Percentiles rank a stretch among this genome's conserved stretches.
These are phyloP conservation scores for Brachionus rotundiformis DNA, from an alignment of 1,140 invertebrate genomes.

Conservation along the genomic window DNA sequence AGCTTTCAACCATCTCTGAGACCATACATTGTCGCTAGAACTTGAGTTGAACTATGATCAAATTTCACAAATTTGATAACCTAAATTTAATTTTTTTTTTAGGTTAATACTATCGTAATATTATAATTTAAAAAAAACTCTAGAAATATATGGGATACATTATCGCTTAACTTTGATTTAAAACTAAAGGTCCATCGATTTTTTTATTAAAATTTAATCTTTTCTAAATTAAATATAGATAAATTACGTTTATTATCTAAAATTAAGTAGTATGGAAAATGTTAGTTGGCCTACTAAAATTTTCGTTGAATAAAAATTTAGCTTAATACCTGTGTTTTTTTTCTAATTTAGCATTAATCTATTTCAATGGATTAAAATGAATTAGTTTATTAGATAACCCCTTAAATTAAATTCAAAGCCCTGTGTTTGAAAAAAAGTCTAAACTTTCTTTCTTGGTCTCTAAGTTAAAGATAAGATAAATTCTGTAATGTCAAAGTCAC, in stretches of 20 bases:
- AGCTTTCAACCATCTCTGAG: neutral
- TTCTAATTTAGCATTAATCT: slow-evolving; percentile 39
- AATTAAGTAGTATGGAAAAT: slow-evolving; percentile 40
- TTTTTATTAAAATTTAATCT: slow-evolving; percentile 40
- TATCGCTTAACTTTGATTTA: slow-evolving; percentile 32
- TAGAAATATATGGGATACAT: slow-evolving; percentile 1
- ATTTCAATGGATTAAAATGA: slow-evolving; percentile 45
- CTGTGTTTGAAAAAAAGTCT: neutral
- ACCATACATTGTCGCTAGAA: neutral
- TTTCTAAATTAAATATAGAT: neutral
- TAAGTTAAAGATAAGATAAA: slow-evolving; percentile 33
- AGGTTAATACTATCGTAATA: neutral
- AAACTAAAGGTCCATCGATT: neutral
- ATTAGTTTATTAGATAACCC: slow-evolving; percentile 43
- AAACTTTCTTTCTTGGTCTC: neutral
- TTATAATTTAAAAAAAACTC: neutral
- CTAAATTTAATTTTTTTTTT: slow-evolving; percentile 34
- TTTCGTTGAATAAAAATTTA: neutral
- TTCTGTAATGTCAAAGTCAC: slow-evolving; percentile 21
- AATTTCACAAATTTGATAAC: slow-evolving; percentile 38
- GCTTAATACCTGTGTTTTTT: slow-evolving; percentile 40
- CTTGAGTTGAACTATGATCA: neutral
- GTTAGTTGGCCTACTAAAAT: neutral
- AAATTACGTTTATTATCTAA: slow-evolving; percentile 29
- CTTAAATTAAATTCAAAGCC: slow-evolving; percentile 35